These are phyloP conservation scores for Nasonia vitripennis DNA, from an alignment of 1,140 invertebrate genomes.

Conservation along the genomic window DNA sequence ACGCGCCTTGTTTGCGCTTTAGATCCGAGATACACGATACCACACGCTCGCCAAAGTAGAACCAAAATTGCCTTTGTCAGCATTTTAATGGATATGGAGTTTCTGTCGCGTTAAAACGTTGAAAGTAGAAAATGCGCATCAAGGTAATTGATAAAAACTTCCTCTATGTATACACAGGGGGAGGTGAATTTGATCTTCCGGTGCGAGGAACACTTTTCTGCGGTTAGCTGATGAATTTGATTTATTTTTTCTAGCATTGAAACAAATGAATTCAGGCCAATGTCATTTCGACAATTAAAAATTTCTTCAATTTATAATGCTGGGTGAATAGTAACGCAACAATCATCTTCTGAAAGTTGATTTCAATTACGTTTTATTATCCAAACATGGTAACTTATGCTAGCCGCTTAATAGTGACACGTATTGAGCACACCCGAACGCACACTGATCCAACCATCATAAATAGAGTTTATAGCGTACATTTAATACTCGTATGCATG, in stretches of 20 bases:
- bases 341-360: neutral
- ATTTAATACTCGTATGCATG: constrained; percentile 10
- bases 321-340: neutral
- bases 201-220: too few relatives aligned
- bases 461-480: constrained; percentile 6
- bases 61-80: too few relatives aligned
- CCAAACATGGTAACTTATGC: constrained; percentile 17
- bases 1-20: neutral
- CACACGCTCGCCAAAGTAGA: too few relatives aligned
- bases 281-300: too few relatives aligned
- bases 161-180: too few relatives aligned
- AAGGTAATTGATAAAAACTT: neutral
- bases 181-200: too few relatives aligned
- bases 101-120: neutral
- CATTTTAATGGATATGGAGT: neutral
- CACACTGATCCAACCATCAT: neutral
- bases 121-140: neutral
- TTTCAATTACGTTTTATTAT: neutral
- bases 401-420: neutral
- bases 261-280: too few relatives aligned
- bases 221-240: too few relatives aligned
- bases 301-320: neutral
- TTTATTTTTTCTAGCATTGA: too few relatives aligned
- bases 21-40: too few relatives aligned
- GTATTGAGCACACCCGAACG: neutral